Evolutionary conservation across 2,797 vertebrate species (phyloP), one percentile per base, ranked within the genome.

Genomic region (Loris lydekkerianus): DNA sequence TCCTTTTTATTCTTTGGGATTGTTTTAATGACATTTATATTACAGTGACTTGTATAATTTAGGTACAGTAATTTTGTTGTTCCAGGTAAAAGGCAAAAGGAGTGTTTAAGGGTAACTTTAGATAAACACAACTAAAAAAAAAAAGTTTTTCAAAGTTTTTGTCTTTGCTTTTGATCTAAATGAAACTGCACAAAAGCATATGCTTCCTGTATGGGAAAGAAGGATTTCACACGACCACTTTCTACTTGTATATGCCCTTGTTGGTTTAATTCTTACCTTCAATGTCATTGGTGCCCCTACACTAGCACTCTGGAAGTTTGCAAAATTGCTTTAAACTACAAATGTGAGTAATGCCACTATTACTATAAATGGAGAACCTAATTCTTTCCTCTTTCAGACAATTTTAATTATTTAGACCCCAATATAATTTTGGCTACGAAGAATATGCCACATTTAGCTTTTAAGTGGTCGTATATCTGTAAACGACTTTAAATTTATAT

Each of bases 351-450:
- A 43, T 63, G 10, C 21, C 73, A 53, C 18, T 53, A 43, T 18
- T 53, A 46, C 21, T 90, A 13, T 95, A 86, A 95, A 86, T 58
- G 58, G 75, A 91, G 17, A 67, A 15, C 23, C 13, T 34, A 72
- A 58, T 83, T 78, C 9, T 43, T 75, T 84, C n/a, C 70, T 77
- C 20, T 25, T 67, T 91, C 27, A 70, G 40, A 46, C 10, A 34
- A 34, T 91, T 95, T 93, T 86, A 70, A 93, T 89, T 88, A 83
- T 94, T 83, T 95, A 84, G 27, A 89, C 21, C 46, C 61, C 14
- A 78, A 31, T 67, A 89, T 75, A 86, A 72, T 87, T 89, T 77
- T 80, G n/a, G 1, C 31, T 83, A 43, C 56, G 23, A 84, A 73
- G 67, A 82, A 73, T 14, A 3, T 67, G n/a, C 75, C 40, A 89